A percentile compares a stretch with the other conserved stretches of the same genome.
These are phyloP conservation scores for Rallus limicola DNA, from an alignment of 2,113 vertebrate species.

Conservation along the genomic window DNA sequence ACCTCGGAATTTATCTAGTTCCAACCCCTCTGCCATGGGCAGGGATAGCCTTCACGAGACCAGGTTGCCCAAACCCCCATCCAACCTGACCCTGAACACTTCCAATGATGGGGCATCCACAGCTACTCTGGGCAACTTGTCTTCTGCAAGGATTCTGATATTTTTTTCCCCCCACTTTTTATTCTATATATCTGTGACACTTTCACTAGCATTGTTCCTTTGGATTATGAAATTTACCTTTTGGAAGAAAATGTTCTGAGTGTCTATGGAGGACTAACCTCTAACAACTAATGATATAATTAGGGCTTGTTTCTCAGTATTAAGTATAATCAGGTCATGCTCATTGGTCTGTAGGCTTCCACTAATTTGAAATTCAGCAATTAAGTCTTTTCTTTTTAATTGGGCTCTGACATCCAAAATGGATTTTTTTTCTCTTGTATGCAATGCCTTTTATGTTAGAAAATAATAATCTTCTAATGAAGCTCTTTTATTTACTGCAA, in stretches of 20 bases:
- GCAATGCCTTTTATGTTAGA: neutral
- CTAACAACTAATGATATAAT: neutral
- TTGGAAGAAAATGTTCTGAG: neutral
- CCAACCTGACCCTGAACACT: too few species aligned
- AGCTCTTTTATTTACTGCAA: neutral
- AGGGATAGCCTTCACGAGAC: too few species aligned
- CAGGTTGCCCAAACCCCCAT: too few species aligned
- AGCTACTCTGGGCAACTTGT: too few species aligned
- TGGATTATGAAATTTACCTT: neutral
- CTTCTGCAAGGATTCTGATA: neutral
- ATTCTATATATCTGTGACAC: neutral
- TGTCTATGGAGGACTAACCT: neutral
- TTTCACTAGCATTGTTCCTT: neutral
- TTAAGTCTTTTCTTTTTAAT: neutral
- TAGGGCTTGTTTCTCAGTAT: neutral
- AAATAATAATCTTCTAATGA: neutral
- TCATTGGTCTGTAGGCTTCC: neutral
- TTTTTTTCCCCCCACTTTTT: neutral
- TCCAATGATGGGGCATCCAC: too few species aligned
- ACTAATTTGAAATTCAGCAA: neutral
- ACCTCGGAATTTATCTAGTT: too few species aligned
- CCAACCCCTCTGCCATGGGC: too few species aligned
- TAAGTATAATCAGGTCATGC: neutral
- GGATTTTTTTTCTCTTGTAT: neutral
- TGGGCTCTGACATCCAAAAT: neutral